These are phyloP conservation scores for Pagrus major DNA, from an alignment of 2,113 vertebrate species.

Conservation along the genomic window DNA sequence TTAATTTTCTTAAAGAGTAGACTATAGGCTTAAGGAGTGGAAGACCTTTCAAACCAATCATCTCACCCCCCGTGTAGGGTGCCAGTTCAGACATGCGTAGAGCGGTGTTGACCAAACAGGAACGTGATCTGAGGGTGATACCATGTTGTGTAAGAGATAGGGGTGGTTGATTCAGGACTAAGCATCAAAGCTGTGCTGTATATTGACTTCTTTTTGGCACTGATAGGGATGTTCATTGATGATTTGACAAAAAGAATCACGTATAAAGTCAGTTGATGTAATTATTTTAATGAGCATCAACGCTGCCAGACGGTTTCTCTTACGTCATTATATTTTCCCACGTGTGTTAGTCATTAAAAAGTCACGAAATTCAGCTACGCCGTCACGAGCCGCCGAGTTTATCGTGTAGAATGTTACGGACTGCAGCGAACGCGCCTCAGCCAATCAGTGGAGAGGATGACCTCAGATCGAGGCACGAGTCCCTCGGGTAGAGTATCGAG, in stretches of 20 bases:
- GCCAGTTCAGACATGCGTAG: constrained; percentile 2
- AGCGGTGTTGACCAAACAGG: background rate
- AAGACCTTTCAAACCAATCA: background rate
- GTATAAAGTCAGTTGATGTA: background rate
- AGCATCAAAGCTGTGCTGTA: background rate
- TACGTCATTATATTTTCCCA: background rate
- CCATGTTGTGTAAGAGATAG: constrained; percentile 25
- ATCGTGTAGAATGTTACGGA: background rate
- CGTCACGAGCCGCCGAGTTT: background rate
- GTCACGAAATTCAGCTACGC: background rate
- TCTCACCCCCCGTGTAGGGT: background rate
- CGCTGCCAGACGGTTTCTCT: background rate
- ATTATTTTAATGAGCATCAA: background rate
- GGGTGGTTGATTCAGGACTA: constrained; percentile 16
- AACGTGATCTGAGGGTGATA: constrained; percentile 37
- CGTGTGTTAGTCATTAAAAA: too few species aligned
- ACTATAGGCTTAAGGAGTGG: background rate
- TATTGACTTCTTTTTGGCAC: background rate
- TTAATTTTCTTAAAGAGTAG: background rate
- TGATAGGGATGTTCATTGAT: background rate
- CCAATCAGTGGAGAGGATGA: constrained; percentile 49
- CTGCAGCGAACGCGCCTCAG: background rate
- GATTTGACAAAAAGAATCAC: background rate
- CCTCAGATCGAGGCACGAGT: constrained; percentile 26
- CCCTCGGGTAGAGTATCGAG: background rate